phyloP scores from a whole-genome alignment of 2,797 vertebrate genomes.

The Champsocephalus gunnari region DNA sequence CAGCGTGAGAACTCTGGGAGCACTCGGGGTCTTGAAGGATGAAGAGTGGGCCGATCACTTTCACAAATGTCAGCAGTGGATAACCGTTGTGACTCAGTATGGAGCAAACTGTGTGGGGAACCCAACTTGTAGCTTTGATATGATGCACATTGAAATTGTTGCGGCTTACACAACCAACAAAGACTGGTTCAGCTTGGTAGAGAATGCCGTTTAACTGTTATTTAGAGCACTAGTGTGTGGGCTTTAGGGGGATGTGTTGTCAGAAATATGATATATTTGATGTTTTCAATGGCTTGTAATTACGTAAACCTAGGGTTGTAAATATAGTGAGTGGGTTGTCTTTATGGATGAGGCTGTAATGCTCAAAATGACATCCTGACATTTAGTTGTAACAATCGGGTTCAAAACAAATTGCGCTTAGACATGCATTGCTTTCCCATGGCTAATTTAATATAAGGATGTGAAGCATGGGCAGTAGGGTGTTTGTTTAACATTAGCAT shows the following conservation, averaged over 20 bases:
- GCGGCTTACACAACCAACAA: slow-evolving; percentile 18
- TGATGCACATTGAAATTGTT: slow-evolving; percentile 37
- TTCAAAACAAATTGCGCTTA: neutral
- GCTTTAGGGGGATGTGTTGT: too few species aligned
- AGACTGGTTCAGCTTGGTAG: neutral
- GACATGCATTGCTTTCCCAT: neutral
- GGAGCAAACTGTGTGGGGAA: slow-evolving; percentile 34
- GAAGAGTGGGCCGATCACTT: slow-evolving; percentile 31
- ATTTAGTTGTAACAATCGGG: neutral
- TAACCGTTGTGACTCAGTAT: slow-evolving; percentile 49
- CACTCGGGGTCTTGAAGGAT: slow-evolving; percentile 26
- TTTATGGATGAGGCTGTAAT: too few species aligned
- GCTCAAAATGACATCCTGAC: too few species aligned
- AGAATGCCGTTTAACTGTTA: neutral
- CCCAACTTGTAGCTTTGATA: slow-evolving; percentile 29
- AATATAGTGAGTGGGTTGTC: too few species aligned
- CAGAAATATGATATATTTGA: too few species aligned
- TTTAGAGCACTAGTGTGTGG: too few species aligned
- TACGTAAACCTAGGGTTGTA: too few species aligned
- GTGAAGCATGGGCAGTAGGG: neutral
- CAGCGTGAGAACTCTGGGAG: slow-evolving; percentile 17
- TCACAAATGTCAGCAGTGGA: slow-evolving; percentile 3
- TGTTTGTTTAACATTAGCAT: neutral
- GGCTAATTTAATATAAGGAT: neutral
- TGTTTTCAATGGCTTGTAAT: too few species aligned